Percentiles rank a stretch among this genome's conserved stretches.
phyloP scores from a whole-genome alignment of 2,888 invertebrate genomes.

The Archips crataeganus region DNA sequence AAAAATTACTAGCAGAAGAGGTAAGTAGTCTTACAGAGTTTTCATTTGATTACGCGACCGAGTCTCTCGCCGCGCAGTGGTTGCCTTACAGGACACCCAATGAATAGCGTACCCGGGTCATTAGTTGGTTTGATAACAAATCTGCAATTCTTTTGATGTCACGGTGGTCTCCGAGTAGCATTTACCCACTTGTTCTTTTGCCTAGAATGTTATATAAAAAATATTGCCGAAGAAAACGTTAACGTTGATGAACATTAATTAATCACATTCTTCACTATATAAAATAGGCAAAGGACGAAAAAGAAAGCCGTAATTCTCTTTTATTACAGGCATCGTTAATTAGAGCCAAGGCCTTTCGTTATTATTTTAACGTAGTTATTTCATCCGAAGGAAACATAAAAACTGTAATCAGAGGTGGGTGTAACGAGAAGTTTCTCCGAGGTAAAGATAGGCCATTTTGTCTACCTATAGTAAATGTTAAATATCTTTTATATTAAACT shows the following conservation, averaged over 20 bases:
- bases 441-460: background rate
- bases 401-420: conserved; percentile 20
- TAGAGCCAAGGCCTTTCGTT: conserved; percentile 23
- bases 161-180: too few species aligned
- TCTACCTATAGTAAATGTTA: background rate
- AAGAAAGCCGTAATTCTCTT: conserved; percentile 29
- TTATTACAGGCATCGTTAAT: conserved; percentile 28
- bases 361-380: conserved; percentile 31
- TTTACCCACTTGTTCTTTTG: too few species aligned
- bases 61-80: too few species aligned
- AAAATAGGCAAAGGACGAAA: conserved; percentile 26
- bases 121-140: too few species aligned
- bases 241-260: conserved; percentile 22
- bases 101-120: too few species aligned
- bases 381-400: conserved; percentile 20
- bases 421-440: background rate
- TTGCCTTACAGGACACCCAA: too few species aligned
- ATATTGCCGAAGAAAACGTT: conserved; percentile 2
- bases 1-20: too few species aligned
- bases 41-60: too few species aligned
- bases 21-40: too few species aligned
- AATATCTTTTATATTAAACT: background rate
- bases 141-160: too few species aligned
- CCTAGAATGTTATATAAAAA: background rate
- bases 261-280: conserved; percentile 29